Evolutionary conservation across 2,888 invertebrate species (phyloP).

Genomic region (Meteorus cinctellus): DNA sequence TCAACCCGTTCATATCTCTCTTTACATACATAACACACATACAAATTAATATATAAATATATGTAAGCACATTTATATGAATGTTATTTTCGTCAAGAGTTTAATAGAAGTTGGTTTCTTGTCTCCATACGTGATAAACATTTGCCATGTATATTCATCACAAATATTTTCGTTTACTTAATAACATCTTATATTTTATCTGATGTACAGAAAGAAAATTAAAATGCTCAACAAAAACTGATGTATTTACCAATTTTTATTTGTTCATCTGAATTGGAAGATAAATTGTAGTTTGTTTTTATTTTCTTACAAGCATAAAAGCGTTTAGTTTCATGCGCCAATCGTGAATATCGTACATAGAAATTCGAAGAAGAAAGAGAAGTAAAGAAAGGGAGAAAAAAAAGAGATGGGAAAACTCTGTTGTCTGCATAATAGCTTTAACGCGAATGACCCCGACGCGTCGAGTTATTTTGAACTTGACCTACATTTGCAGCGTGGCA

Average conservation of each 20-base stretch:
- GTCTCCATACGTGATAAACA: constrained; percentile 7
- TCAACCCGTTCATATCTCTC: constrained; percentile 33
- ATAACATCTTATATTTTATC: no score
- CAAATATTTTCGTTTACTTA: neutral
- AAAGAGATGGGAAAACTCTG: constrained; percentile 22
- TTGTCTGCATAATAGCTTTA: constrained; percentile 30
- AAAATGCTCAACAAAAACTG: neutral
- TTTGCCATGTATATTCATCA: constrained; percentile 33
- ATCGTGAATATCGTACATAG: constrained; percentile 20
- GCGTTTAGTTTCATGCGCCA: constrained; percentile 38
- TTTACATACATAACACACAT: constrained; percentile 26
- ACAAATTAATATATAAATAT: constrained; percentile 37
- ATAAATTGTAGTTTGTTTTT: neutral
- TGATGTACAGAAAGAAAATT: neutral
- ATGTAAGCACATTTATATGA: constrained; percentile 2
- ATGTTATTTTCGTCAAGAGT: constrained; percentile 39
- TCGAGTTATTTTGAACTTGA: constrained; percentile 65
- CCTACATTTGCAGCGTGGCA: constrained; percentile 53
- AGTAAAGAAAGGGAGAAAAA: constrained; percentile 31
- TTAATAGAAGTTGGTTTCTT: constrained; percentile 2
- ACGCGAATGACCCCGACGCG: constrained; percentile 45
- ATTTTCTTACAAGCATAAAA: neutral
- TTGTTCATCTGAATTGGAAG: neutral
- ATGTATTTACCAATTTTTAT: neutral
- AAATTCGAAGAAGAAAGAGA: constrained; percentile 15